These are phyloP conservation scores for Phylloscopus collybita DNA, from an alignment of 2,797 vertebrate species.

Conservation along the genomic window DNA sequence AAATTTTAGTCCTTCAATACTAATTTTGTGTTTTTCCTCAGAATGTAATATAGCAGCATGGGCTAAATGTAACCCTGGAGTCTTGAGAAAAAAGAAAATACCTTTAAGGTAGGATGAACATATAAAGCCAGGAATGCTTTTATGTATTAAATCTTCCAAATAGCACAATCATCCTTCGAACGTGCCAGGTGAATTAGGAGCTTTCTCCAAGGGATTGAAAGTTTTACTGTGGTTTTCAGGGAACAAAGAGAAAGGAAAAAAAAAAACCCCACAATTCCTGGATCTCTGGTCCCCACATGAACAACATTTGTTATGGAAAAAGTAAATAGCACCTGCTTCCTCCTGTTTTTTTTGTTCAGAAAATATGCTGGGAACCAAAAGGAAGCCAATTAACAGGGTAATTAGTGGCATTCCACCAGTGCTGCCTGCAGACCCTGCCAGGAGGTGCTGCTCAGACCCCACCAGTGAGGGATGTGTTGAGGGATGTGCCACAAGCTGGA, in stretches of 20 bases:
- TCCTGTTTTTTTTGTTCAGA: neutral
- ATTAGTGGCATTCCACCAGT: neutral
- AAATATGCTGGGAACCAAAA: neutral
- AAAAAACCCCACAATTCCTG: neutral
- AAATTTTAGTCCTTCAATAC: conserved; percentile 38
- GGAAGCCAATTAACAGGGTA: neutral
- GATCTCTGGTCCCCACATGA: neutral
- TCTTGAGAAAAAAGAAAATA: neutral
- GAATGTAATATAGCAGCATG: conserved; percentile 56
- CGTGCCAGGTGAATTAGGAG: neutral
- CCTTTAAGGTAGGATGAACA: conserved; percentile 15
- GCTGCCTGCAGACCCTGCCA: neutral
- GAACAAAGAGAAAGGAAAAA: neutral
- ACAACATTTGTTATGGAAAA: neutral
- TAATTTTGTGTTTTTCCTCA: neutral
- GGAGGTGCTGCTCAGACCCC: neutral
- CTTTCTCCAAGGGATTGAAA: neutral
- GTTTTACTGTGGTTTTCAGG: neutral
- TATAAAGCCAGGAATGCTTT: conserved; percentile 26
- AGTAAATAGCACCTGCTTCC: neutral
- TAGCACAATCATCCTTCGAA: neutral
- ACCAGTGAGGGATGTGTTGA: neutral
- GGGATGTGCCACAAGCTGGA: neutral
- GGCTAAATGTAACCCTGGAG: conserved; percentile 37
- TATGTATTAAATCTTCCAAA: neutral